These are phyloP conservation scores for Butastur rufipennis DNA, from an alignment of 2,113 vertebrate species.

Conservation along the genomic window DNA sequence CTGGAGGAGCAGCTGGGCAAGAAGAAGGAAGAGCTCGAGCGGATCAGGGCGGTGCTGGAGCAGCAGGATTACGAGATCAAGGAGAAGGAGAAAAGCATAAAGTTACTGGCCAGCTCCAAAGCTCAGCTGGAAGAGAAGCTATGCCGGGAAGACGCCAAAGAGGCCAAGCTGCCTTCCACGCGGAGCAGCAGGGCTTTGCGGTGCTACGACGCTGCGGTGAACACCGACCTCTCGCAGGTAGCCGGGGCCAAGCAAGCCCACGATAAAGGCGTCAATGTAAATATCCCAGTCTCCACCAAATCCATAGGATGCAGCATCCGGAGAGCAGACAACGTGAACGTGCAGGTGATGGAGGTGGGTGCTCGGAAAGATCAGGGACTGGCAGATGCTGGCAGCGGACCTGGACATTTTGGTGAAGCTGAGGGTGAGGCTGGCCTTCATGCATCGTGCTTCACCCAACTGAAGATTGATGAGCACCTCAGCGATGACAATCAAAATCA, in stretches of 20 bases:
- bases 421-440: neutral
- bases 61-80: conserved; percentile 82
- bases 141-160: neutral
- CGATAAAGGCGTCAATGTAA: conserved; percentile 72
- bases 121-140: conserved; percentile 65
- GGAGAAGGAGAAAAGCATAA: conserved; percentile 81
- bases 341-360: rapidly evolving
- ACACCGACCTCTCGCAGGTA: conserved; percentile 61
- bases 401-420: conserved; percentile 18
- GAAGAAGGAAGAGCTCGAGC: conserved; percentile 80
- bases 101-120: conserved; percentile 75
- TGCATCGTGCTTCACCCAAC: neutral
- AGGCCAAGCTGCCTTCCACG: neutral
- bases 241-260: conserved; percentile 18
- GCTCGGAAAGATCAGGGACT: neutral
- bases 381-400: neutral
- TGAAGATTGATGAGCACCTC: conserved; percentile 57
- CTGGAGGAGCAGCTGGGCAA: conserved; percentile 81
- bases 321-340: neutral
- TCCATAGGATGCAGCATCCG: neutral
- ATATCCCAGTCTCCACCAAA: conserved; percentile 17
- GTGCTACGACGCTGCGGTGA: conserved; percentile 60
- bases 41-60: conserved; percentile 73
- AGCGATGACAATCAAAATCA: neutral
- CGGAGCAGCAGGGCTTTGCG: neutral